phyloP scores from a whole-genome alignment of 2,888 invertebrate species.

The Plemyria rubiginata region DNA sequence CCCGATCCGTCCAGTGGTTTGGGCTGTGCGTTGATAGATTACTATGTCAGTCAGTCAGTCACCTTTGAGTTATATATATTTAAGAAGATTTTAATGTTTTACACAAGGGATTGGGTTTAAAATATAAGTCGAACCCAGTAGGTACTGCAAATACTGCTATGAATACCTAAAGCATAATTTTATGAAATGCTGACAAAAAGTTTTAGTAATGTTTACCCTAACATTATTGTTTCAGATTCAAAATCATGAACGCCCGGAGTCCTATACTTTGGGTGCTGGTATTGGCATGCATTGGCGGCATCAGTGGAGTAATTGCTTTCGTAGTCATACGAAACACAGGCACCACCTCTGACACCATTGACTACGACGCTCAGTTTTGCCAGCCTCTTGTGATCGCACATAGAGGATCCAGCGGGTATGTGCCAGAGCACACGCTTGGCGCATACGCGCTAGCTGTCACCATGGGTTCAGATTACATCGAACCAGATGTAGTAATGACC shows the following conservation, averaged over 20 bases:
- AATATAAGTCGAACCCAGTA: too few species aligned
- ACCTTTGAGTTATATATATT: too few species aligned
- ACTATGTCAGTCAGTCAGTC: too few species aligned
- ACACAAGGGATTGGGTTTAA: too few species aligned
- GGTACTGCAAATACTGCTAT: too few species aligned
- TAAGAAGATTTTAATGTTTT: too few species aligned
- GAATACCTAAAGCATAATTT: too few species aligned
- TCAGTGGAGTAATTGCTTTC: constrained; percentile 43
- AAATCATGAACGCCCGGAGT: constrained; percentile 19
- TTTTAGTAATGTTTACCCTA: background rate
- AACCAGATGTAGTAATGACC: constrained; percentile 77
- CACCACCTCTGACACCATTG: constrained; percentile 32
- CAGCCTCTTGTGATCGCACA: constrained; percentile 71
- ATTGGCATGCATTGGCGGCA: constrained; percentile 37
- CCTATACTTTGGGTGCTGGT: constrained; percentile 43
- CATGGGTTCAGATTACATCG: constrained; percentile 76
- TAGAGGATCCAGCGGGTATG: constrained; percentile 75
- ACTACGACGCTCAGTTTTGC: constrained; percentile 60
- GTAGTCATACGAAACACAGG: constrained; percentile 40
- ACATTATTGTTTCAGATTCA: constrained; percentile 7
- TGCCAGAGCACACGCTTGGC: constrained; percentile 76
- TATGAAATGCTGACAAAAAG: too few species aligned
- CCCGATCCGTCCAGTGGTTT: too few species aligned
- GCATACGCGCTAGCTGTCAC: constrained; percentile 74
- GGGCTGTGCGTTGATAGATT: too few species aligned